phyloP scores from a whole-genome alignment of 2,888 invertebrate genomes.

The Coelinius sp. region DNA sequence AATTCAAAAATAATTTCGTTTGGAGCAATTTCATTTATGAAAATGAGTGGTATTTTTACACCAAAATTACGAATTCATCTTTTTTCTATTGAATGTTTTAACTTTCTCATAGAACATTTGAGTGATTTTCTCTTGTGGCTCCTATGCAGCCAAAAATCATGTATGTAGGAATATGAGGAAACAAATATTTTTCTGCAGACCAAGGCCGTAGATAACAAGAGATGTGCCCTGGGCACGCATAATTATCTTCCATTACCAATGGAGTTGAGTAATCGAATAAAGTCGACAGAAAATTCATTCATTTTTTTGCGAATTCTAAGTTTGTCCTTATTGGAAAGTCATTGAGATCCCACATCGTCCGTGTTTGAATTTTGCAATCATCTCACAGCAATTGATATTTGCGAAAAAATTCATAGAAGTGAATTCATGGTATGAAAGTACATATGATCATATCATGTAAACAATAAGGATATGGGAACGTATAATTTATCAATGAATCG shows the following conservation, averaged over 20 bases:
- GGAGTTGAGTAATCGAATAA: neutral
- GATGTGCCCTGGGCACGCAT: constrained; percentile 14
- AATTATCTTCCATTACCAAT: neutral
- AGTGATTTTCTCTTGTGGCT: neutral
- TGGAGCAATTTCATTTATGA: neutral
- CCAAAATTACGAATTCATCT: neutral
- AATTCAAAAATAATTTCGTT: neutral
- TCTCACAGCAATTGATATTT: no score
- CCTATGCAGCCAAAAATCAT: constrained; percentile 1
- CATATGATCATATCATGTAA: no score
- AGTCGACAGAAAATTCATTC: neutral
- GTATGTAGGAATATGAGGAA: constrained; percentile 9
- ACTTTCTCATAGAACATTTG: neutral
- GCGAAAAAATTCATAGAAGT: no score
- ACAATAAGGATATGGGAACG: no score
- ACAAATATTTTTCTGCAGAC: neutral
- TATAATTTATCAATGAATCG: no score
- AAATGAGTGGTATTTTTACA: neutral
- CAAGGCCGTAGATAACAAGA: constrained; percentile 26
- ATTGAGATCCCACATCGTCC: no score
- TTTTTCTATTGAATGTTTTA: neutral
- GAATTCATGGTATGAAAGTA: no score
- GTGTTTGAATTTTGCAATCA: no score
- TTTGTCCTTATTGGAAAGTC: neutral
- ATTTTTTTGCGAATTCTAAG: neutral